These are phyloP conservation scores for Chaitophorus viminalis DNA, from an alignment of 2,888 invertebrate species.

Conservation along the genomic window DNA sequence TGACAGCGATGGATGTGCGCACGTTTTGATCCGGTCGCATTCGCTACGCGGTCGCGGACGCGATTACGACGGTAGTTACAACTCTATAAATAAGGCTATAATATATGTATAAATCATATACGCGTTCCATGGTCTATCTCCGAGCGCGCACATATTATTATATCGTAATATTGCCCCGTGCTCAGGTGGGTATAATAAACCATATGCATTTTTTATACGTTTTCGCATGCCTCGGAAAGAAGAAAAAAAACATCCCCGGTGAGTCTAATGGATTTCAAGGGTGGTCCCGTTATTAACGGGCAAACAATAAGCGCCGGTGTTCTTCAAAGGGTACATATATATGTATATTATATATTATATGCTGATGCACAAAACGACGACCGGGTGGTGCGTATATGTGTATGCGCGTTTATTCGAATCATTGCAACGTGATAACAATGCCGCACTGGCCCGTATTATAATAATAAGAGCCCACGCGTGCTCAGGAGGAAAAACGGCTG, in stretches of 20 bases:
- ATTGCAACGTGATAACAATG: slow-evolving; percentile 8
- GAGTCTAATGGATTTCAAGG: slow-evolving; percentile 57
- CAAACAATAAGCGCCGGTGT: slow-evolving; percentile 56
- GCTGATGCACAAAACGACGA: neutral
- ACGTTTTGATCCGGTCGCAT: neutral
- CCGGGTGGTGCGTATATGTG: neutral
- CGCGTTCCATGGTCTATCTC: neutral
- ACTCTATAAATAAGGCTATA: neutral
- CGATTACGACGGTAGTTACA: neutral
- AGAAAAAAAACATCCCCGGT: slow-evolving; percentile 23
- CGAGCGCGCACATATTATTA: neutral
- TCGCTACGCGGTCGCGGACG: neutral
- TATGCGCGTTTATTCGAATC: neutral
- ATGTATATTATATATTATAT: slow-evolving; percentile 1
- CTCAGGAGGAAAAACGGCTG: neutral
- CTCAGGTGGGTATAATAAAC: slow-evolving; percentile 1
- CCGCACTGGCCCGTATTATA: neutral
- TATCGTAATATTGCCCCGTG: neutral
- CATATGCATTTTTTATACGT: slow-evolving; percentile 35
- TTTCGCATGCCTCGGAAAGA: slow-evolving; percentile 20
- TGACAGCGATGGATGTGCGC: neutral
- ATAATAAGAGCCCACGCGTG: slow-evolving; percentile 30
- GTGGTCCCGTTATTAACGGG: slow-evolving; percentile 52
- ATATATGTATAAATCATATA: neutral
- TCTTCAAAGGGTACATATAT: slow-evolving; percentile 40